A percentile compares a stretch with the other conserved stretches of the same genome.
These are phyloP conservation scores for Cantharis lateralis DNA, from an alignment of 2,888 invertebrate species.

Conservation along the genomic window DNA sequence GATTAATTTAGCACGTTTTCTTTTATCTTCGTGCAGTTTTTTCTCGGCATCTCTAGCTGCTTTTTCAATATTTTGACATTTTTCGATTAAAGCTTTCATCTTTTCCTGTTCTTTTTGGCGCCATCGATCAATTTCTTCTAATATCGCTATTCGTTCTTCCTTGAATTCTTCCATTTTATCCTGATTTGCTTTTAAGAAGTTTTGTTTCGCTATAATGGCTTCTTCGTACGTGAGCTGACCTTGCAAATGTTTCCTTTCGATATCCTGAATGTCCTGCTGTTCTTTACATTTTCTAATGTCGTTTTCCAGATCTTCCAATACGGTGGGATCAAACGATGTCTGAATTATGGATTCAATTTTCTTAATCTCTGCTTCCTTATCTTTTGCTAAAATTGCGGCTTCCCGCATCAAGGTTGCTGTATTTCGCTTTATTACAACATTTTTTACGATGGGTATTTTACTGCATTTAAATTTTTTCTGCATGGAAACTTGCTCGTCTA, in stretches of 20 bases:
- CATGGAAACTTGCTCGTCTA: slow-evolving; percentile 8
- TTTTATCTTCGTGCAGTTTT: slow-evolving; percentile 60
- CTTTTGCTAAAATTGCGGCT: slow-evolving; percentile 58
- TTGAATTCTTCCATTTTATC: slow-evolving; percentile 59
- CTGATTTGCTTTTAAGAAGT: slow-evolving; percentile 57
- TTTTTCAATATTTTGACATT: slow-evolving; percentile 55
- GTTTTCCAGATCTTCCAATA: slow-evolving; percentile 56
- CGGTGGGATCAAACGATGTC: slow-evolving; percentile 56
- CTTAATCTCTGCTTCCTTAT: slow-evolving; percentile 58
- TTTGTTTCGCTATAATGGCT: slow-evolving; percentile 62
- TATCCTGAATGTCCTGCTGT: slow-evolving; percentile 58
- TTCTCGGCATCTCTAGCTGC: slow-evolving; percentile 60
- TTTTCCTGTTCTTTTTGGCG: slow-evolving; percentile 57
- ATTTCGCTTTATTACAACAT: slow-evolving; percentile 56
- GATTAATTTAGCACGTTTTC: slow-evolving; percentile 54
- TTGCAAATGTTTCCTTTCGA: slow-evolving; percentile 64
- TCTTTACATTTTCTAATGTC: slow-evolving; percentile 57
- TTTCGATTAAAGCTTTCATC: slow-evolving; percentile 59
- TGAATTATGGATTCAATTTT: slow-evolving; percentile 59
- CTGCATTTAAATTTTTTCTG: slow-evolving; percentile 21
- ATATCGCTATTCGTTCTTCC: slow-evolving; percentile 58
- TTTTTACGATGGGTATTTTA: slow-evolving; percentile 31
- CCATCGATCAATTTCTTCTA: slow-evolving; percentile 61
- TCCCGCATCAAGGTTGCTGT: slow-evolving; percentile 60
- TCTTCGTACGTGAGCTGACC: slow-evolving; percentile 65